Evolutionary conservation across 1,140 invertebrate species (phyloP), one percentile per base, ranked within the genome.

Genomic region (Aethina tumida): DNA sequence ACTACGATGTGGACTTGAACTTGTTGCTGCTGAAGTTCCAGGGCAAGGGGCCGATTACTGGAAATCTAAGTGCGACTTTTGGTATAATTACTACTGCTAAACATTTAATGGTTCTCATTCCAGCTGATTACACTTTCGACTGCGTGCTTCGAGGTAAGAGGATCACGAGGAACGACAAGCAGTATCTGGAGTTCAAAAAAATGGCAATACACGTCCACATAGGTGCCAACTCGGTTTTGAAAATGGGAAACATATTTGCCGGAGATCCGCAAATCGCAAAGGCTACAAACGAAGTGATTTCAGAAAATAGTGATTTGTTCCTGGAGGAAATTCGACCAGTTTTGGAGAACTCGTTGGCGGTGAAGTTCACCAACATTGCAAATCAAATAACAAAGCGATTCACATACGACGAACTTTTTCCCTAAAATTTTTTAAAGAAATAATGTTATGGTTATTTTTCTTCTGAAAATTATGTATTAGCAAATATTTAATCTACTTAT

Each of bases 341-440:
- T 3, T 44, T 81, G 39, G 75, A 79, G 50, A 60, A 64, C 20
- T 66, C 73, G 9, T 63, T 79, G 6, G 67, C 70, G 6, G 70
- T 75, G 18, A 67, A 78, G 17, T 79, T 81, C 49, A 79, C 75
- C 0, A 68, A 74, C 16, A 74, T 78, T 39, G 70, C 76, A 0
- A 80, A 80, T 47, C 79, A 75, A 52, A 76, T 81, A 25, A 77
- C 75, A 1, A 65, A 68, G 8, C 70, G 69, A 37, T 81, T 80
- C 53, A 77, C 76, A 5, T 79, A 78, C 50, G 65, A 78, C 35
- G 76, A 80, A 63, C 53, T 81, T 13, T 80, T 81, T 51, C 68
- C 69, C 17, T 69, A 52, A 64, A 47, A 31, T 16, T 38, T 31
- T 4, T 28, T 13, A 12, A 29, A 29, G n/a, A n/a, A n/a, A n/a